Conservation (phyloP, 2,888 invertebrate species). For the Trilocha varians region DNA sequence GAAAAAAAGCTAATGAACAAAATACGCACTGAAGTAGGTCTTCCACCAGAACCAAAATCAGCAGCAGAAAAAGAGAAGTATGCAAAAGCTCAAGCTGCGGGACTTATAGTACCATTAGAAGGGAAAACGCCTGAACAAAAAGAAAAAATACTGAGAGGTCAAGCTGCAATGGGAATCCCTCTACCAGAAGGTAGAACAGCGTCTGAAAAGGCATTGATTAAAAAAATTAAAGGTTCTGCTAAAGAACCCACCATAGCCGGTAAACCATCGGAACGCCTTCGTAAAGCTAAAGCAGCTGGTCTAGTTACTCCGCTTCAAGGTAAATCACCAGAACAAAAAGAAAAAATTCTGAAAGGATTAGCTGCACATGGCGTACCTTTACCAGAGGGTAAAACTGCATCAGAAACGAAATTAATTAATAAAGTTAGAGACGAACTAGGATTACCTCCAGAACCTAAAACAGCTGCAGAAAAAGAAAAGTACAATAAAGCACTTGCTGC, state of each 20-base stretch:
- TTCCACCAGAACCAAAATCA: constrained; percentile 24
- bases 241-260: neutral
- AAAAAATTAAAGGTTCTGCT: constrained; percentile 11
- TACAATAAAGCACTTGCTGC: constrained; percentile 19
- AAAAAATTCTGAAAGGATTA: constrained; percentile 22
- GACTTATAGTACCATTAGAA: constrained; percentile 21
- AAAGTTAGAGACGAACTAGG: constrained; percentile 25
- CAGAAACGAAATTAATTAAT: constrained; percentile 21
- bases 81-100: constrained; percentile 19
- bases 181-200: constrained; percentile 12
- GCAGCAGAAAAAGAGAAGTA: constrained; percentile 15
- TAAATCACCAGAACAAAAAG: constrained; percentile 22
- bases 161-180: constrained; percentile 12
- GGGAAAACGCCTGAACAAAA: constrained; percentile 22
- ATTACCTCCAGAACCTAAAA: constrained; percentile 24
- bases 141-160: constrained; percentile 21
- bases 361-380: constrained; percentile 20
- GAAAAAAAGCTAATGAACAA: constrained; percentile 25
- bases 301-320: constrained; percentile 19
- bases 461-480: constrained; percentile 16
- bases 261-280: constrained; percentile 12
- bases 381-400: constrained; percentile 22
- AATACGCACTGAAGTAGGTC: constrained; percentile 23
- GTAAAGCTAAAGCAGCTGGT: constrained; percentile 21
- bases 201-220: constrained; percentile 15